phyloP scores from a whole-genome alignment of 2,113 vertebrate species.

The Chunga burmeisteri region DNA sequence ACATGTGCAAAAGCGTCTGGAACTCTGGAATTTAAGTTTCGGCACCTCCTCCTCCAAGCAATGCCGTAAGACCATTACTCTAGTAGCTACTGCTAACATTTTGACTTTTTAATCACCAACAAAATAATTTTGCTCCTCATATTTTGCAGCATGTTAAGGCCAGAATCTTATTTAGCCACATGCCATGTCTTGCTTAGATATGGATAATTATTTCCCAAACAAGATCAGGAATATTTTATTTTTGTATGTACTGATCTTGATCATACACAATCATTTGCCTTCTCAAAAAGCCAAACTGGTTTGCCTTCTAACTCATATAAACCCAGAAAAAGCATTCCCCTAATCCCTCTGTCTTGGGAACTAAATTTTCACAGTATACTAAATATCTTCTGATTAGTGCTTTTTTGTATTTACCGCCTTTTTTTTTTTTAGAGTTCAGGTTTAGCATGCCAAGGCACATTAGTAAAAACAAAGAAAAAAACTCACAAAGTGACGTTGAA shows the following conservation, averaged over 20 bases:
- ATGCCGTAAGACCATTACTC: rapidly evolving
- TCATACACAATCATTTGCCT: neutral
- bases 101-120: neutral
- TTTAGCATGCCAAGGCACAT: neutral
- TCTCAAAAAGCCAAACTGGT: neutral
- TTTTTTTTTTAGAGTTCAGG: neutral
- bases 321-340: neutral
- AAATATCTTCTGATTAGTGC: neutral
- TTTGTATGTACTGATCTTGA: neutral
- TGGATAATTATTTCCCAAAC: neutral
- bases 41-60: neutral
- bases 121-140: neutral
- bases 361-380: neutral
- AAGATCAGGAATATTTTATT: neutral
- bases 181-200: neutral
- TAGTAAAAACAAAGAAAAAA: neutral
- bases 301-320: neutral
- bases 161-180: neutral
- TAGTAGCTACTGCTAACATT: neutral
- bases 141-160: neutral
- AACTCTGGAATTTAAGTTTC: neutral
- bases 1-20: rapidly evolving
- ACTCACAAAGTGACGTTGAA: neutral
- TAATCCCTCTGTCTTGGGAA: neutral
- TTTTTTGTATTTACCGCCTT: no score